Evolutionary conservation across 35 echinoderm and acorn worm species (phyloP), one percentile per base, ranked within the genome.

Genomic region (Holothuria glaberrima): DNA sequence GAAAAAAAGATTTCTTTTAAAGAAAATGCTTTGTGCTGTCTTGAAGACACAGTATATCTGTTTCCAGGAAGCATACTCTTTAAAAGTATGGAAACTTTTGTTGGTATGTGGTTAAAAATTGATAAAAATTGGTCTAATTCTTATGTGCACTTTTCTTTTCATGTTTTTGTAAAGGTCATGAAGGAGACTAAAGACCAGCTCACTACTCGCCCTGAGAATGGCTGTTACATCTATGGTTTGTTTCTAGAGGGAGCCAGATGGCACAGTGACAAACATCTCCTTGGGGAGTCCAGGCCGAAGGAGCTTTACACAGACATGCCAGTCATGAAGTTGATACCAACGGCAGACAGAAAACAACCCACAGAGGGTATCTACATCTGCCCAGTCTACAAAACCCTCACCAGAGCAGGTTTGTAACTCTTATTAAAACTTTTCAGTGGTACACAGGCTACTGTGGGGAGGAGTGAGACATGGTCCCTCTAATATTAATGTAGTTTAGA

Each of bases 301-400:
- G 96, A 98, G 62, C 88, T 98, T 9, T 98, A 98, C 89, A 94
- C 93, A 13, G 96, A 98, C 33, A 98, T 98, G 96, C 96, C 96
- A 5, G 72, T 92, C 18, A 98, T 98, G 87, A 90, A 98, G 66
- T 64, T 98, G 20, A 94, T 98, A 14, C 96, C 96, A 29, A 88
- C 71, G 48, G 96, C 86, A 0, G 92, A 89, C 74, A 68, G 96
- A 48, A 94, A 90, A 67, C 86, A 94, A 60, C 93, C 92, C 1
- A 71, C 83, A 20, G 60, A 46, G 13, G 96, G 96, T 26, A 98
- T 98, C 18, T 98, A 98, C 48, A 83, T 92, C 31, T 98, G 96
- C 61, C 96, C 96, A 4, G 88, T 98, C 17, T 98, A 98, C 63
- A 98, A 98, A 75, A 98, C 96, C 19, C 93, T 98, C 10, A 98